These are phyloP conservation scores for Empidonax alnorum DNA, from an alignment of 2,113 vertebrate genomes.

Conservation along the genomic window DNA sequence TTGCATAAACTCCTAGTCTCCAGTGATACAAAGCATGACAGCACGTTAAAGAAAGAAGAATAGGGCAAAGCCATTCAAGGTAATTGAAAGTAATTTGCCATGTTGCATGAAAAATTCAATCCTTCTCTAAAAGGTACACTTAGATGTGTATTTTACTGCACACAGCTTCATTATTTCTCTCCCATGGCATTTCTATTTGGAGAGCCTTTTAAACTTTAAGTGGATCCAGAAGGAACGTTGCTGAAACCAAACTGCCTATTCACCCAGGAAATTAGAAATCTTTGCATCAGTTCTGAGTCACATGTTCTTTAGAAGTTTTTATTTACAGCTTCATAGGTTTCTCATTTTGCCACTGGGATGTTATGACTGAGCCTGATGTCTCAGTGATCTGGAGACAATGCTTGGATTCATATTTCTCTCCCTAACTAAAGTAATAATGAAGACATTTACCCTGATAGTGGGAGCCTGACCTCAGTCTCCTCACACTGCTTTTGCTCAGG, in stretches of 20 bases:
- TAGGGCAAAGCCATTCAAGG: not conserved
- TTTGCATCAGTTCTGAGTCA: conserved; percentile 62
- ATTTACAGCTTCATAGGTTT: conserved; percentile 10
- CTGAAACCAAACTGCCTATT: conserved; percentile 1
- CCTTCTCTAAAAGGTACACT: not conserved
- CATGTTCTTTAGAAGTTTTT: not conserved
- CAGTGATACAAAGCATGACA: not conserved
- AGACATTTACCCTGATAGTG: not conserved
- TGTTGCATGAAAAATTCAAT: not conserved
- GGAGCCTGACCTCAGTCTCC: not conserved
- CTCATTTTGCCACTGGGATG: conserved; percentile 31
- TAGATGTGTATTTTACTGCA: not conserved
- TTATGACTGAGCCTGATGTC: conserved; percentile 24
- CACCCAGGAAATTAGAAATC: conserved; percentile 52
- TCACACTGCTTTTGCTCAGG: not conserved
- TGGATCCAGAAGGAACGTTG: not conserved
- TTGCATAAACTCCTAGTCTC: not conserved
- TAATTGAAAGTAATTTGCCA: not conserved
- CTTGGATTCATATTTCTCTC: not conserved
- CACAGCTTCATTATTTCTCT: not conserved
- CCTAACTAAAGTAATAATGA: not conserved
- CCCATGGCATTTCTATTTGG: not conserved
- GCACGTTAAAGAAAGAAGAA: not conserved
- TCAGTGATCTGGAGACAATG: not conserved
- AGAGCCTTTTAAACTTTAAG: not conserved